A percentile compares a stretch with the other conserved stretches of the same genome.
Evolutionary conservation across 2,113 vertebrate genomes (phyloP).

Genomic region (Edolisoma coerulescens): DNA sequence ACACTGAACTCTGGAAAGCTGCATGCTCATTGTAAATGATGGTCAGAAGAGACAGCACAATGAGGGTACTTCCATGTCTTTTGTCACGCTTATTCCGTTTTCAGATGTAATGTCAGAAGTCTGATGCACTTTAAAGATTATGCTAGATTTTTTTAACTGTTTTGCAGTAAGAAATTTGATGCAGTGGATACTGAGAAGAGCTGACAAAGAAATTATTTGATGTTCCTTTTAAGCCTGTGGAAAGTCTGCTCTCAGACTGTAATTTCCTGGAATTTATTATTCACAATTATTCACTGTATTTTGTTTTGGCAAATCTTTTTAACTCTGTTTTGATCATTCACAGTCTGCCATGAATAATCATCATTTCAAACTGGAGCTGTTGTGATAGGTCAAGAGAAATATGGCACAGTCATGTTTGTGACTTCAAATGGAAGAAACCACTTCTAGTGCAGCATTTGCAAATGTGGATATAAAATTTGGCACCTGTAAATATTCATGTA

Average conservation of each 20-base stretch:
- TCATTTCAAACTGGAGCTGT: conserved; percentile 11
- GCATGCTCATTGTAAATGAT: not conserved
- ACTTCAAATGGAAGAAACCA: conserved; percentile 18
- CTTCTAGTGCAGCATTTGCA: not conserved
- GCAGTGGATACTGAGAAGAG: not conserved
- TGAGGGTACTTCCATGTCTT: not conserved
- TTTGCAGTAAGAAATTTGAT: conserved; percentile 14
- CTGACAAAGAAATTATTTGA: conserved; percentile 51
- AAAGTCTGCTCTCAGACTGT: conserved; percentile 30
- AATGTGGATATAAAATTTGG: conserved; percentile 34
- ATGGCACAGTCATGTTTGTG: not conserved
- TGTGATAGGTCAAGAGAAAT: conserved; percentile 46
- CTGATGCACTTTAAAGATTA: conserved; percentile 22
- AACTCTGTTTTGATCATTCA: conserved; percentile 48
- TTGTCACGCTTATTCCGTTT: not conserved
- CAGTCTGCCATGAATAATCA: conserved; percentile 47
- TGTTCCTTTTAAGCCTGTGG: conserved; percentile 36
- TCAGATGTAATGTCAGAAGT: not conserved
- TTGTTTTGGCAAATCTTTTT: conserved; percentile 62
- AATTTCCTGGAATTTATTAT: conserved; percentile 55
- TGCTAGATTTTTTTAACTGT: not conserved
- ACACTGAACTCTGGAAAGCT: not conserved
- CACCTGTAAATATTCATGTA: conserved; percentile 56
- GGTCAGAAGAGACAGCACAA: not conserved
- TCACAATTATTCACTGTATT: conserved; percentile 51